Conservation (phyloP, 1,140 invertebrate species). For the Formica exsecta region DNA sequence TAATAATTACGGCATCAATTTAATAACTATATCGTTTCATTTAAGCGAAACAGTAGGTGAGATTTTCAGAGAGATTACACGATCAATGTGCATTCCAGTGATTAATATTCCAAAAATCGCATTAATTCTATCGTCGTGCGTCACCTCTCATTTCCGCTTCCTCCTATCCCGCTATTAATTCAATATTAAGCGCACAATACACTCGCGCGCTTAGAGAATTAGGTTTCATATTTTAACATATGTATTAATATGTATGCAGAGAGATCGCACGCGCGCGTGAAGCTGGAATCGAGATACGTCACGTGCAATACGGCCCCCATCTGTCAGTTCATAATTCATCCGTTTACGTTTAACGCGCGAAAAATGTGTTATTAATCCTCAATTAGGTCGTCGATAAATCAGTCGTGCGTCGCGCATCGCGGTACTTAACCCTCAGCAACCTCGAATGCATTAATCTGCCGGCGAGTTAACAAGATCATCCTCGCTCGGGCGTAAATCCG, state of each 20-base stretch:
- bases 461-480: constrained; percentile 74
- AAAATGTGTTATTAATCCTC: constrained; percentile 56
- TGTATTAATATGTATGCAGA: neutral
- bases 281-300: neutral
- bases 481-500: constrained; percentile 72
- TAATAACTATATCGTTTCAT: constrained; percentile 14
- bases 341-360: constrained; percentile 40
- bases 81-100: neutral
- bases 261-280: neutral
- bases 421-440: constrained; percentile 55
- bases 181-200: neutral
- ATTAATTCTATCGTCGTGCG: neutral
- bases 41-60: constrained; percentile 10
- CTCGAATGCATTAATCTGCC: constrained; percentile 58
- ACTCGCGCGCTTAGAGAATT: constrained; percentile 14
- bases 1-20: constrained; percentile 18
- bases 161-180: too few relatives aligned
- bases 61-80: constrained; percentile 16
- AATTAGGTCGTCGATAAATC: constrained; percentile 61
- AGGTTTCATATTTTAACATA: constrained; percentile 10
- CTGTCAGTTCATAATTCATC: constrained; percentile 41
- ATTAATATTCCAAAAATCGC: constrained; percentile 21
- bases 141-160: neutral
- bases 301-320: neutral
- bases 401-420: constrained; percentile 36